Conservation (phyloP, 2,797 vertebrate genomes). For the Crocidura indochinensis region DNA sequence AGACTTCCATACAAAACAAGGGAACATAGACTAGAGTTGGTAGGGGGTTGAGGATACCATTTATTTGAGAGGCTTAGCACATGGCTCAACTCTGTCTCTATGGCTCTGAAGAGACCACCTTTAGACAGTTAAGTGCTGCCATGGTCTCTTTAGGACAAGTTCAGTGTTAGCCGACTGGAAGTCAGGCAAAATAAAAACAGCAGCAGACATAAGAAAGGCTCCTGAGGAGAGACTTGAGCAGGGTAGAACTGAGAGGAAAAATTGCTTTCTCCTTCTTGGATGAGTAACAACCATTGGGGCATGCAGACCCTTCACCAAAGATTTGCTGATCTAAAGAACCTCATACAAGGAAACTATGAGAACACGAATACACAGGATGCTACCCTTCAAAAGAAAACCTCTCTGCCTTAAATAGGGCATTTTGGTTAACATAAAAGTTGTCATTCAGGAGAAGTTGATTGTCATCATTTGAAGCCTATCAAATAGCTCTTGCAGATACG, state of each 20-base stretch:
- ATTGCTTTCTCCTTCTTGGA: not conserved
- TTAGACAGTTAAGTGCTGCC: slow-evolving; percentile 4
- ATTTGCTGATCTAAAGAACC: not conserved
- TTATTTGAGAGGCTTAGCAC: slow-evolving; percentile 20
- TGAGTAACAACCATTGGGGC: not conserved
- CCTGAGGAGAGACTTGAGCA: not conserved
- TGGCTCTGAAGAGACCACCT: slow-evolving; percentile 50
- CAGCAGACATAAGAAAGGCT: slow-evolving; percentile 2
- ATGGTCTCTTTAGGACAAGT: slow-evolving; percentile 36
- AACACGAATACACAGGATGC: not conserved
- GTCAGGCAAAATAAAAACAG: slow-evolving; percentile 56
- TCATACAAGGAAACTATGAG: not conserved
- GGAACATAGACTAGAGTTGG: slow-evolving; percentile 36
- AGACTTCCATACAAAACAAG: slow-evolving; percentile 60
- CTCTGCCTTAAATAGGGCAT: not conserved
- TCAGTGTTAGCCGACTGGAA: slow-evolving; percentile 41
- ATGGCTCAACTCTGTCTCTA: not conserved
- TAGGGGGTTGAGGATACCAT: not conserved
- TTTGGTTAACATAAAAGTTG: not conserved
- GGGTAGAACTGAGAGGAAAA: not conserved
- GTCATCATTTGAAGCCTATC: not conserved
- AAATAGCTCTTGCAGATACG: not conserved
- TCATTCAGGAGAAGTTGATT: not conserved
- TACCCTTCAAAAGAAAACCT: not conserved
- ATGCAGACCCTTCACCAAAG: not conserved